phyloP scores from a whole-genome alignment of 2,113 vertebrate species.

The Cryptomyrus ogoouensis region DNA sequence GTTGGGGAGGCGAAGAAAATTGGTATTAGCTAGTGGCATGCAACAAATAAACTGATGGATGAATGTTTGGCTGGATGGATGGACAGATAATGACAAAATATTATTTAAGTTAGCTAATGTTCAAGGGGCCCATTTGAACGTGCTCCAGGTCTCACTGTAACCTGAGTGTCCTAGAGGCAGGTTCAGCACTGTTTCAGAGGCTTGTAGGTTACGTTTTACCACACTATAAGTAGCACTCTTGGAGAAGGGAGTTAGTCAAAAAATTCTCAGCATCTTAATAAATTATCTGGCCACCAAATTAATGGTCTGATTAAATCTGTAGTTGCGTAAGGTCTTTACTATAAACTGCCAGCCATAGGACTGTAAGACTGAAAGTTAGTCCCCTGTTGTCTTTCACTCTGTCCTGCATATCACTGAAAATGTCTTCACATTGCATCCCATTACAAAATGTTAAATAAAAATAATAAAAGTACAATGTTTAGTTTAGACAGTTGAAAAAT shows the following conservation, averaged over 20 bases:
- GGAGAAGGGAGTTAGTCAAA: background rate
- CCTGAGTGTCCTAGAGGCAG: background rate
- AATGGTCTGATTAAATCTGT: background rate
- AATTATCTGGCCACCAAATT: background rate
- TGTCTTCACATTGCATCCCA: background rate
- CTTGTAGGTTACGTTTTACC: background rate
- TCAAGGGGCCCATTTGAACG: background rate
- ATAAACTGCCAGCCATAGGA: no score
- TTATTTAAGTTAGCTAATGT: background rate
- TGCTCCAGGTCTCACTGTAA: background rate
- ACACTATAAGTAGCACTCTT: background rate
- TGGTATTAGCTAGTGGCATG: background rate
- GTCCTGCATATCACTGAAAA: background rate
- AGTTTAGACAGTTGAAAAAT: background rate
- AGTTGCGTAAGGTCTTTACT: background rate
- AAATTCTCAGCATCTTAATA: background rate
- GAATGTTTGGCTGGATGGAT: background rate
- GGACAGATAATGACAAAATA: background rate
- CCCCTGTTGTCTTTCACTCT: background rate
- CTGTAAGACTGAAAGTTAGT: background rate
- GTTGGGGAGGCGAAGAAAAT: background rate
- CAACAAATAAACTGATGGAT: background rate
- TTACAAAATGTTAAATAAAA: background rate
- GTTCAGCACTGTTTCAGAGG: background rate
- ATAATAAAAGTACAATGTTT: background rate